These are phyloP conservation scores for Criorhina ranunculi DNA, from an alignment of 2,888 invertebrate species.

Conservation along the genomic window DNA sequence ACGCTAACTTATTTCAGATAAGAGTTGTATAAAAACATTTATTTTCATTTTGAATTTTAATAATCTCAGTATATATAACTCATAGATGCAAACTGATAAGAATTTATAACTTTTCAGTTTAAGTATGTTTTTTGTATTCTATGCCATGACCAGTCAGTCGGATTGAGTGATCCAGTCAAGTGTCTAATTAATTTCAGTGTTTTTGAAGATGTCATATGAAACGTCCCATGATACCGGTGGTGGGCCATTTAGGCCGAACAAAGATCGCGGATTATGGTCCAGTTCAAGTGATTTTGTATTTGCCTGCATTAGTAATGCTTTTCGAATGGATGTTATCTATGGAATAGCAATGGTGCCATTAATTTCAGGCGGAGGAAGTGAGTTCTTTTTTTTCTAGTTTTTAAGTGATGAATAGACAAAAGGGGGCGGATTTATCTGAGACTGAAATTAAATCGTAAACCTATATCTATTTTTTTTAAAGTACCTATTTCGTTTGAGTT, in stretches of 20 bases:
- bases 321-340: slow-evolving; percentile 55
- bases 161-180: slow-evolving; percentile 22
- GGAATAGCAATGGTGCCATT: slow-evolving; percentile 23
- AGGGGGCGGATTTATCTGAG: background rate
- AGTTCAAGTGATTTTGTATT: slow-evolving; percentile 47
- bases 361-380: slow-evolving; percentile 24
- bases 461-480: too few relatives aligned
- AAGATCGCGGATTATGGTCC: slow-evolving; percentile 60
- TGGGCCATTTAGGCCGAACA: slow-evolving; percentile 55
- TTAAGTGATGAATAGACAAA: background rate
- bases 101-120: background rate
- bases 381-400: slow-evolving; percentile 36
- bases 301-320: slow-evolving; percentile 45
- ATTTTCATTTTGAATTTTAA: too few relatives aligned
- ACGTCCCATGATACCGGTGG: slow-evolving; percentile 46
- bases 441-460: too few relatives aligned
- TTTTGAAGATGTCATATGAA: slow-evolving; percentile 46
- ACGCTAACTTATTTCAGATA: too few relatives aligned
- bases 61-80: background rate
- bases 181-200: slow-evolving; percentile 5
- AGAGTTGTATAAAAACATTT: too few relatives aligned
- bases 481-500: too few relatives aligned
- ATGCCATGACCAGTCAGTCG: slow-evolving; percentile 16
- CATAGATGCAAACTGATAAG: slow-evolving; percentile 15
- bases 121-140: background rate